Base-by-base conservation (phyloP, 2,797 vertebrate species). In the Gila robusta region DNA sequence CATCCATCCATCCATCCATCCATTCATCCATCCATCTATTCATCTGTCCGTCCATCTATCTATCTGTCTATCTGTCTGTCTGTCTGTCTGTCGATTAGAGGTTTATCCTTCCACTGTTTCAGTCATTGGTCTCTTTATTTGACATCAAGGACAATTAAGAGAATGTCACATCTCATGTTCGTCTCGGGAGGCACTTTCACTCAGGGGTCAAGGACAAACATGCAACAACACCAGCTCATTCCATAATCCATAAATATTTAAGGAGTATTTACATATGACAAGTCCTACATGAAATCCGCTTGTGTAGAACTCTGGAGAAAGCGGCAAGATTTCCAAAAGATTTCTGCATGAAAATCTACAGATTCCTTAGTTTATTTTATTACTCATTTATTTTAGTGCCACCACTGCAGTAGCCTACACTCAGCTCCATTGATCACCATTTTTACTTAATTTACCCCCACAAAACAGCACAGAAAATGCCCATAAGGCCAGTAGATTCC, bases 161-260 rank as follows among this genome's bases (percentile, higher is more conserved):
- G 26, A 37, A 52, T 26, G 32, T 66, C 56, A 66, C 8, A 66
- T 76, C 54, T 47, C 26, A 32, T 76, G 71, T 62, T 76, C 72
- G 6, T 74, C 56, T 83, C 56, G 14, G 56, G 41, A 74, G 12
- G 59, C 39, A 62, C 28, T 66, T 74, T 64, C 39, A 14, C 41
- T 23, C 62, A 54, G 59, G 56, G 47, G 66, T 69, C 66, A 84
- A 84, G 73, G 62, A 84, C 62, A 10, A 74, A 67, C 82, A 83
- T 64, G 12, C 81, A 81, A 26, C 11, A 67, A 49, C 62, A 35
- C 39, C 44, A 81, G 66, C 66, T 54, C 49, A 28, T 72, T 21
- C 16, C 69, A 73, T 23, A 39, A 71, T 35, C 17, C 26, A 80
- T 80, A 67, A 35, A 49, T 35, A 17, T 10, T 17, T 26, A 6